Evolutionary conservation across 2,888 invertebrate species (phyloP).

Genomic region (Rugalucina vietnamica): DNA sequence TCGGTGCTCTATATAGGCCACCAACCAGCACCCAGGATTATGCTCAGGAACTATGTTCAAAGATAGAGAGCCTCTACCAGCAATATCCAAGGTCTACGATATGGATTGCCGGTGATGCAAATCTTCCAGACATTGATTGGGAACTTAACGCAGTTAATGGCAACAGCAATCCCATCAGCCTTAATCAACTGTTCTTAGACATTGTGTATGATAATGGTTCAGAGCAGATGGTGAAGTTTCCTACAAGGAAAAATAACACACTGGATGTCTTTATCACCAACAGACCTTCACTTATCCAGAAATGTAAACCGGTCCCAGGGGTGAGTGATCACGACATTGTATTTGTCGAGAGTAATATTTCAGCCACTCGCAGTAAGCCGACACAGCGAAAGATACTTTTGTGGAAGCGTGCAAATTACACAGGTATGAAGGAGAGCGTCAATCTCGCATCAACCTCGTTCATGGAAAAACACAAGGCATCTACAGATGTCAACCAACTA

Average conservation of each 20-base stretch:
- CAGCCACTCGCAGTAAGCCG: constrained; percentile 85
- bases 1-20: not conserved
- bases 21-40: too few species aligned
- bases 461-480: not conserved
- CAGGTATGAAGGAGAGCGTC: not conserved
- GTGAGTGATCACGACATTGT: constrained; percentile 30
- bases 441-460: not conserved
- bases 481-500: constrained; percentile 20
- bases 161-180: not conserved
- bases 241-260: constrained; percentile 17
- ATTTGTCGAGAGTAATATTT: constrained; percentile 91
- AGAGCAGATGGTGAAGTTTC: constrained; percentile 33
- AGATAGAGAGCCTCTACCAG: not conserved
- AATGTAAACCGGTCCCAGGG: constrained; percentile 18
- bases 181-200: constrained; percentile 25
- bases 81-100: not conserved
- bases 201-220: constrained; percentile 19
- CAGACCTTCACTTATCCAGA: constrained; percentile 28
- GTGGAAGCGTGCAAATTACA: constrained; percentile 31
- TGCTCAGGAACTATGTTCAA: not conserved
- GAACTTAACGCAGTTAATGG: not conserved
- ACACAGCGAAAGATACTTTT: constrained; percentile 13
- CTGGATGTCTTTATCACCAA: constrained; percentile 24
- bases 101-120: not conserved
- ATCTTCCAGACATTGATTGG: constrained; percentile 13